phyloP scores from a whole-genome alignment of 2,113 vertebrate genomes.

The Tringa solitaria region DNA sequence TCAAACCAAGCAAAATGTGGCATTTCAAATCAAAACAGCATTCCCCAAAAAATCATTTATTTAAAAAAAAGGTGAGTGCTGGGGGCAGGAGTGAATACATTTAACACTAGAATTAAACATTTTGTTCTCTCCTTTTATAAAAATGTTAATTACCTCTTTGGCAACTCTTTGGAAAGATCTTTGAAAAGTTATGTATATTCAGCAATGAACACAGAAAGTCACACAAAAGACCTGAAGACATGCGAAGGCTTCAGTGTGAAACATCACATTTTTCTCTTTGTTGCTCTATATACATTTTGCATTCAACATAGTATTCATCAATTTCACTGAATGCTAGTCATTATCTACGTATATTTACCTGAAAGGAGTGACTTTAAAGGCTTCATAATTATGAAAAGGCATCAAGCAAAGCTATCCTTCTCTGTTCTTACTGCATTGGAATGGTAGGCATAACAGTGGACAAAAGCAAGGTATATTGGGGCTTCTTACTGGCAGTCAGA shows the following conservation, averaged over 20 bases:
- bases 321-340: constrained; percentile 42
- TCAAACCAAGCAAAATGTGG: not conserved
- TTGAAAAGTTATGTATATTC: constrained; percentile 59
- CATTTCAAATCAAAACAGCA: not conserved
- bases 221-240: constrained; percentile 45
- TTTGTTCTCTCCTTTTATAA: not conserved
- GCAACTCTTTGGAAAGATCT: constrained; percentile 51
- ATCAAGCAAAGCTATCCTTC: constrained; percentile 41
- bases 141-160: constrained; percentile 43
- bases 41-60: not conserved
- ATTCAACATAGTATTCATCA: constrained; percentile 32
- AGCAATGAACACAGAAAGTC: constrained; percentile 41
- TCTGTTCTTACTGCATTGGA: constrained; percentile 25
- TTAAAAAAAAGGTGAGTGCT: not conserved
- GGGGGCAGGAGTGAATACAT: not conserved
- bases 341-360: constrained; percentile 49
- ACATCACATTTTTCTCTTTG: constrained; percentile 28
- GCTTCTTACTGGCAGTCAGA: constrained; percentile 12
- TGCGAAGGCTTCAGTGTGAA: constrained; percentile 52
- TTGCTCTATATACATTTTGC: constrained; percentile 10
- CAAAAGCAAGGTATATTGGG: constrained; percentile 36
- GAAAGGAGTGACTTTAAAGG: constrained; percentile 54
- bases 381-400: constrained; percentile 61
- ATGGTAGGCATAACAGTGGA: constrained; percentile 23
- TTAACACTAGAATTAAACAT: constrained; percentile 52